Base-by-base conservation (phyloP, 2,888 invertebrate species). In the Nomada goodeniana region DNA sequence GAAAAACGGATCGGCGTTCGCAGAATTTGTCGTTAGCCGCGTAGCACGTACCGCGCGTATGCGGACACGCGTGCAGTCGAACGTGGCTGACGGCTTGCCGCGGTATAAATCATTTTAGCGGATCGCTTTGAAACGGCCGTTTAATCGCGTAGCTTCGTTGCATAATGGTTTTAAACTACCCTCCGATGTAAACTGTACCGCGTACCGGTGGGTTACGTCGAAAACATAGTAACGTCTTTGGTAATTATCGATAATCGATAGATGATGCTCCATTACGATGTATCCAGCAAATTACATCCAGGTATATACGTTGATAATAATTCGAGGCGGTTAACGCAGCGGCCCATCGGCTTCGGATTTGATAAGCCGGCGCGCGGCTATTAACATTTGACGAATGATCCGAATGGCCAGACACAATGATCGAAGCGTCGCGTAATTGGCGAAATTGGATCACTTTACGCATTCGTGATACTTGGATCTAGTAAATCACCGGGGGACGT, bases 231-330 rank as follows among this genome's bases (percentile, higher is more conserved):
- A 82, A 71, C 69, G 73, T 75, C 75, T 81, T 71, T 63, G 75
- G 75, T 20, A 81, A 82, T 82, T 82, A 82, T 75, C 82, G 82
- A 81, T 81, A 82, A 82, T 82, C 70, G 82, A 82, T 82, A 47
- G 82, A 67, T 57, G 82, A 82, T 71, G 75, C 52, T 61, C 60
- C 64, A 61, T 76, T 69, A 67, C 64, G 74, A 81, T 55, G 68
- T 76, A 69, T 52, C 52, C 36, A 76, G 36, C 68, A 59, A 82
- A 82, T 82, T 76, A 63, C 74, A 53, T 59, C 61, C 64, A 65
- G 64, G 67, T 69, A 60, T 60, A 53, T 20, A 67, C 23, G 26
- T 67, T 18, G 47, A 47, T 67, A 69, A 74, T 77, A 73, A 83
- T 74, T 70, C 69, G 65, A 23, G 77, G 67, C 60, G 20, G 61